Conservation (phyloP, 2,888 invertebrate genomes). For the Oscheius sp. region DNA sequence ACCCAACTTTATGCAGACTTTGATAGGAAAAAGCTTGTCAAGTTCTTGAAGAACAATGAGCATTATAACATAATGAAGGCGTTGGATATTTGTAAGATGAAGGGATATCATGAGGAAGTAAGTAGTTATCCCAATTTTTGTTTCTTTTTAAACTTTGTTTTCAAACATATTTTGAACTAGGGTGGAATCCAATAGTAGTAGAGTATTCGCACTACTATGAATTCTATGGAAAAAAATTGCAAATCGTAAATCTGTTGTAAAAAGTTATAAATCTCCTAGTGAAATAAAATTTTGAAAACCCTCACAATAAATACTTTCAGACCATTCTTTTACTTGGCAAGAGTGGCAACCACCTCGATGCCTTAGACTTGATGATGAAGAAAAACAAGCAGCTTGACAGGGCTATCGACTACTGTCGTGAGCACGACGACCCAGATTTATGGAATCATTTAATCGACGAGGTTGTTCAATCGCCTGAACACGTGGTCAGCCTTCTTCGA, state of each 20-base stretch:
- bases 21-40: conserved; percentile 79
- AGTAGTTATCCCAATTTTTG: not conserved
- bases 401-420: conserved; percentile 83
- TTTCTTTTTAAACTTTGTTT: not conserved
- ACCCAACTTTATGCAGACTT: conserved; percentile 90
- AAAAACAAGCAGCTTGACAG: conserved; percentile 83
- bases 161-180: not conserved
- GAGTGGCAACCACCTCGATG: conserved; percentile 77
- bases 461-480: conserved; percentile 53
- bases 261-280: too few species aligned
- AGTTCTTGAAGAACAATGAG: conserved; percentile 85
- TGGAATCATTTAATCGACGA: conserved; percentile 62
- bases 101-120: conserved; percentile 60
- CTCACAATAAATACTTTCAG: too few species aligned
- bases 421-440: conserved; percentile 64
- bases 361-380: conserved; percentile 86
- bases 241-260: too few species aligned
- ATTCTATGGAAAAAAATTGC: too few species aligned
- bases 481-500: conserved; percentile 55
- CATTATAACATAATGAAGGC: conserved; percentile 93
- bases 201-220: too few species aligned
- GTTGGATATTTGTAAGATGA: conserved; percentile 82
- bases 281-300: too few species aligned
- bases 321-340: conserved; percentile 82
- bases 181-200: too few species aligned